Evolutionary conservation across 2,797 vertebrate species (phyloP).

Genomic region (Mus minutoides): DNA sequence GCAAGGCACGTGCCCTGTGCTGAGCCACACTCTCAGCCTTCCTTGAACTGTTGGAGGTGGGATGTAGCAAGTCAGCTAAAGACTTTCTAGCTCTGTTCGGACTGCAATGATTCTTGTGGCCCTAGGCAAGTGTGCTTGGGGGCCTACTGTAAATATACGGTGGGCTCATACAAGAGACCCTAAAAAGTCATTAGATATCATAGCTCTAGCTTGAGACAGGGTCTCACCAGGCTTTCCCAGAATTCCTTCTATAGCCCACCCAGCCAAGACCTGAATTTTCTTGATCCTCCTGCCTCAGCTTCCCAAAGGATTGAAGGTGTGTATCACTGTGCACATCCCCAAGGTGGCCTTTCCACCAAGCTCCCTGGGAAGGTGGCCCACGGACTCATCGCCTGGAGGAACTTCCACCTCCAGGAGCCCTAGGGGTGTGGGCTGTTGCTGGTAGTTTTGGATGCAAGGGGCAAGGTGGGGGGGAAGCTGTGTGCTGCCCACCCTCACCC

Average conservation of each 20-base stretch:
- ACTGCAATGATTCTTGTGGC: background rate
- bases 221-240: background rate
- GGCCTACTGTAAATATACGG: background rate
- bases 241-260: background rate
- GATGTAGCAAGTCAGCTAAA: background rate
- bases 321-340: background rate
- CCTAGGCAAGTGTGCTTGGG: background rate
- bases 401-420: background rate
- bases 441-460: fast-evolving
- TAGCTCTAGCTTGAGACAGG: background rate
- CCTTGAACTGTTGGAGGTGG: background rate
- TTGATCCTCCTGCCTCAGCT: background rate
- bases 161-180: background rate
- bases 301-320: background rate
- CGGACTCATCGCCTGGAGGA: too few relatives aligned
- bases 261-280: background rate
- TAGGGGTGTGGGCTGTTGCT: background rate
- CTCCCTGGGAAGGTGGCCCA: background rate
- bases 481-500: background rate
- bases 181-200: background rate
- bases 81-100: background rate
- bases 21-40: background rate
- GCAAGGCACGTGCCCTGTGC: background rate
- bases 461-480: fast-evolving
- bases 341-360: background rate